phyloP scores from a whole-genome alignment of 1,140 invertebrate genomes.

The Hylaeus volcanicus region DNA sequence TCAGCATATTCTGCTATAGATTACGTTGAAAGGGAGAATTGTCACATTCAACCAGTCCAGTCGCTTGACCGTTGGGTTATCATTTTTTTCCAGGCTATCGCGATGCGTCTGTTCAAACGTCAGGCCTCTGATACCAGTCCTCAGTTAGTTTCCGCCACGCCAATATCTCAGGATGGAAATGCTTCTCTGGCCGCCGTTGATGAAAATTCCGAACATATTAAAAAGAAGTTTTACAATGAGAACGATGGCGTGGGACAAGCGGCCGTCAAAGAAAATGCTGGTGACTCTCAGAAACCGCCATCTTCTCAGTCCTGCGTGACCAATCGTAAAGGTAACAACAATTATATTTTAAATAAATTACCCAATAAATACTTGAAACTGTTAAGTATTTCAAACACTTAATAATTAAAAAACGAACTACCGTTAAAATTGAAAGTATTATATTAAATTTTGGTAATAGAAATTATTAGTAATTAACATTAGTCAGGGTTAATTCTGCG shows the following conservation, averaged over 20 bases:
- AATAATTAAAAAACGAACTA: not conserved
- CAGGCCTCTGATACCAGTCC: constrained; percentile 80
- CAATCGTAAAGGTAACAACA: constrained; percentile 62
- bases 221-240: constrained; percentile 5
- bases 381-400: too few species aligned
- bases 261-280: constrained; percentile 14
- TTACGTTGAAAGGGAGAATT: not conserved
- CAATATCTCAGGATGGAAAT: constrained; percentile 76
- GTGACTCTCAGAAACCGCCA: constrained; percentile 10
- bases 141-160: constrained; percentile 81
- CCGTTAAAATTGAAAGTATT: not conserved
- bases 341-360: too few species aligned
- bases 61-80: not conserved
- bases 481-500: not conserved
- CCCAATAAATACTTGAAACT: too few species aligned
- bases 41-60: not conserved
- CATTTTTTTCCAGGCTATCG: constrained; percentile 44
- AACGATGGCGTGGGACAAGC: constrained; percentile 9
- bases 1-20: not conserved
- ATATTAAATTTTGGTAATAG: not conserved
- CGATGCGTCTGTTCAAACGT: constrained; percentile 81
- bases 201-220: not conserved
- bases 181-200: constrained; percentile 31
- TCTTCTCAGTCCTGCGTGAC: constrained; percentile 41
- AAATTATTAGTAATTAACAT: not conserved